phyloP scores from a whole-genome alignment of 2,113 vertebrate genomes.

The Rattus norvegicus region DNA sequence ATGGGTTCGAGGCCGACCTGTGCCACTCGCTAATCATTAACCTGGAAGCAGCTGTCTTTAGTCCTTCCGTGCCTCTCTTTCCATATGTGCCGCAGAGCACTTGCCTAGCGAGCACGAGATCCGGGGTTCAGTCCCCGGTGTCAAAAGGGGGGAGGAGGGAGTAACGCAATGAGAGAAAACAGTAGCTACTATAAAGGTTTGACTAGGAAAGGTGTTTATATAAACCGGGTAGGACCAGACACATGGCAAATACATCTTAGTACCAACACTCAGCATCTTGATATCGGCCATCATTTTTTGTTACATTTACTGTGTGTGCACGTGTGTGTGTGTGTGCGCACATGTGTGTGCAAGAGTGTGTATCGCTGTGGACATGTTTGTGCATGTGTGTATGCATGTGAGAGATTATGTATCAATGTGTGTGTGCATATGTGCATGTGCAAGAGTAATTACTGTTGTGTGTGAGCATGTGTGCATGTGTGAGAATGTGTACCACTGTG shows the following conservation, averaged over 20 bases:
- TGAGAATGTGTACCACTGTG: neutral
- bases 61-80: neutral
- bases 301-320: neutral
- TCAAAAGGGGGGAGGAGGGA: neutral
- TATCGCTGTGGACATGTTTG: neutral
- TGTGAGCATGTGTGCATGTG: neutral
- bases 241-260: fast-evolving
- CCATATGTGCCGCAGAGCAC: neutral
- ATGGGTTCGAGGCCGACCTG: neutral
- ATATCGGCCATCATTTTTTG: neutral
- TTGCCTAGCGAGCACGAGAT: neutral
- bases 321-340: neutral
- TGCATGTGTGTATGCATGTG: neutral
- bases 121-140: neutral
- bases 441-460: neutral
- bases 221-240: neutral
- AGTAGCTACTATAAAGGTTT: neutral
- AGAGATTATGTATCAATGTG: neutral
- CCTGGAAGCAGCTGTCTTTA: neutral
- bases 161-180: no score
- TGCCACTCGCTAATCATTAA: neutral
- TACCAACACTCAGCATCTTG: fast-evolving
- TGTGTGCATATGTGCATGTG: neutral
- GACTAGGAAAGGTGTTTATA: neutral
- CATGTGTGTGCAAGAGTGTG: neutral